A percentile compares a stretch with the other conserved stretches of the same genome.
Evolutionary conservation across 2,888 invertebrate genomes (phyloP).

Genomic region (Eledona agricola): DNA sequence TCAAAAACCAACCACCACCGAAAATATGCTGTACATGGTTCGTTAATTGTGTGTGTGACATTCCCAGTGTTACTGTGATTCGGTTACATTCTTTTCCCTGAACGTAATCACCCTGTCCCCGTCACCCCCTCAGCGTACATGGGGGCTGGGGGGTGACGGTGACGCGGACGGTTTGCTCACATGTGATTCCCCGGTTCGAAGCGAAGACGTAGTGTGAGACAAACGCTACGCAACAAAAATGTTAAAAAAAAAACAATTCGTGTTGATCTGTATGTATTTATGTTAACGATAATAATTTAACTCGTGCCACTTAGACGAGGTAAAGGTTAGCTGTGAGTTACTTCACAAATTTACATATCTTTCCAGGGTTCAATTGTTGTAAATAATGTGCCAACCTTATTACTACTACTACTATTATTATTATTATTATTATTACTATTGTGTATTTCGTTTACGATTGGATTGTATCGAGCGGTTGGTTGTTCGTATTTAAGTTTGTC

Average conservation of each 20-base stretch:
- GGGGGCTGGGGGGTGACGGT: no score
- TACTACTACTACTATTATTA: no score
- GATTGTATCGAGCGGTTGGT: conserved; percentile 33
- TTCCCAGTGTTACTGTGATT: conserved; percentile 56
- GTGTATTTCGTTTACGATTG: no score
- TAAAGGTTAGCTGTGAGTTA: conserved; percentile 56
- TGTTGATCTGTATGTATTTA: conserved; percentile 55
- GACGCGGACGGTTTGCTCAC: conserved; percentile 26
- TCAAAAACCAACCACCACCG: conserved; percentile 19
- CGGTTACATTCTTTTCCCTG: conserved; percentile 33
- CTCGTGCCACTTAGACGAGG: conserved; percentile 41
- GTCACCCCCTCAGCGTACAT: conserved; percentile 3
- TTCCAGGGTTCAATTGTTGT: conserved; percentile 64
- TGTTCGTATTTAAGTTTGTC: conserved; percentile 19
- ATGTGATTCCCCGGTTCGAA: conserved; percentile 33
- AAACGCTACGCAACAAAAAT: conserved; percentile 28
- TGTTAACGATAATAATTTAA: conserved; percentile 47
- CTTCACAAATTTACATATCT: conserved; percentile 62
- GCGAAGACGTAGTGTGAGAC: conserved; percentile 32
- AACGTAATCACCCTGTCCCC: conserved; percentile 21
- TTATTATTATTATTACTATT: no score
- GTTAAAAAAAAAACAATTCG: conserved; percentile 45
- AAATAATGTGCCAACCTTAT: conserved; percentile 64
- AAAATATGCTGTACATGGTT: conserved; percentile 27
- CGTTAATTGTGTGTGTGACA: conserved; percentile 43